Base-by-base conservation (phyloP, 2,888 invertebrate species). In the Endotricha flammealis region DNA sequence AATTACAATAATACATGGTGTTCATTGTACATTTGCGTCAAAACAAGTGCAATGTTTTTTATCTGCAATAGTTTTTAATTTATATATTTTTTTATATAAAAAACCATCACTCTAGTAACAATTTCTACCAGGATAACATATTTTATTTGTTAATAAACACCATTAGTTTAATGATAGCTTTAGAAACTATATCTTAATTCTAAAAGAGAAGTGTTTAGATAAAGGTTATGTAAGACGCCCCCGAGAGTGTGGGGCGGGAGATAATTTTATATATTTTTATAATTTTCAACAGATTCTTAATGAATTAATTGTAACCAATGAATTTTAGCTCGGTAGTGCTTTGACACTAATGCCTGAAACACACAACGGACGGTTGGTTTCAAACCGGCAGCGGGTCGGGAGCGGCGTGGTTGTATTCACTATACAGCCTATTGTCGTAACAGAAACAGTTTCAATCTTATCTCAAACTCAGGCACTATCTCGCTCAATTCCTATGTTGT, bases 31-130 rank as follows among this genome's bases (percentile, higher is more conserved):
- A 36, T 41, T 43, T 60, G 56, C 52, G 51, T 44, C 55, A 45
- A 64, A 66, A 62, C 64, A 68, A 74, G 63, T 67, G 58, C 55
- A 57, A 60, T 48, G 45, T 39, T 63, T 63, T 62, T 55, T 58
- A 58, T 69, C 61, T 66, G 74, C 63, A 62, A 54, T 64, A 54
- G 53, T 66, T 66, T 65, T 63, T 66, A 64, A 55, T 69, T 72
- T 59, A 67, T 67, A 67, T 49, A 65, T 78, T 79, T 80, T 64
- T 75, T 74, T 69, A n/a, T n/a, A n/a, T n/a, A n/a, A 83, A 83
- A 83, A 85, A 81, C 74, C 81, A 80, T 77, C 80, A 74, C 72
- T 79, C 81, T 85, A 86, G 68, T 86, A 86, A 86, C 86, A 86
- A 86, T 78, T 60, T 77, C 85, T 86, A 85, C 85, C 68, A 64